Evolutionary conservation across 2,113 vertebrate genomes (phyloP).

Genomic region (Albula glossodonta): DNA sequence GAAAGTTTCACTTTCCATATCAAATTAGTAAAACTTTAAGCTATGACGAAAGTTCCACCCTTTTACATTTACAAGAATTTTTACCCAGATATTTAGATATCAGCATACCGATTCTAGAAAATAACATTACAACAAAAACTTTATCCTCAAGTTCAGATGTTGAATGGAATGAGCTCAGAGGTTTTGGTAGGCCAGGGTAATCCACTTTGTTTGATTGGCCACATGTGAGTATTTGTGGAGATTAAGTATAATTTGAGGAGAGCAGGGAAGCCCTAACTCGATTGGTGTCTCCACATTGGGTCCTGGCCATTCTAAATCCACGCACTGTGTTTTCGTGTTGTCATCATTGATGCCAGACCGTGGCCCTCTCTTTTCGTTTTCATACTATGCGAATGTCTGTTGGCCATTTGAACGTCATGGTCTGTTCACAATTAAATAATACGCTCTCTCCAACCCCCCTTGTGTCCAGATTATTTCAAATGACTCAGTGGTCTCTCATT

Average conservation of each 20-base stretch:
- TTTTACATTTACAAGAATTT: neutral
- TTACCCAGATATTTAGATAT: neutral
- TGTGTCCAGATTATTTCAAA: neutral
- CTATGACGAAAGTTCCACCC: neutral
- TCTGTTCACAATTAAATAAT: neutral
- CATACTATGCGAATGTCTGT: neutral
- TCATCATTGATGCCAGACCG: neutral
- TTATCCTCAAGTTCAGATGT: neutral
- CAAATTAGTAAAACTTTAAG: neutral
- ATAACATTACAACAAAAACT: neutral
- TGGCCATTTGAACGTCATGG: neutral
- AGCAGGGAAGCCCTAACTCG: neutral
- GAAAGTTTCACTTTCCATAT: neutral
- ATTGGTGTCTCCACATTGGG: slow-evolving; percentile 11
- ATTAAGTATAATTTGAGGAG: slow-evolving; percentile 18
- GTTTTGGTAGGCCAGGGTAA: slow-evolving; percentile 33
- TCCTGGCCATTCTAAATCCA: neutral
- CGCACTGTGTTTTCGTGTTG: neutral
- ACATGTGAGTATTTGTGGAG: slow-evolving; percentile 38
- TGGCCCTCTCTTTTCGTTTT: neutral
- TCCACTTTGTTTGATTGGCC: slow-evolving; percentile 37
- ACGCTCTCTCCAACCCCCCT: neutral
- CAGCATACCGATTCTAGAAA: neutral
- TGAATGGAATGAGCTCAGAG: neutral
- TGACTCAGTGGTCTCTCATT: neutral